Evolutionary conservation across 2,888 invertebrate species (phyloP), one percentile per base, ranked within the genome.

Genomic region (Tuberolachnus salignus): DNA sequence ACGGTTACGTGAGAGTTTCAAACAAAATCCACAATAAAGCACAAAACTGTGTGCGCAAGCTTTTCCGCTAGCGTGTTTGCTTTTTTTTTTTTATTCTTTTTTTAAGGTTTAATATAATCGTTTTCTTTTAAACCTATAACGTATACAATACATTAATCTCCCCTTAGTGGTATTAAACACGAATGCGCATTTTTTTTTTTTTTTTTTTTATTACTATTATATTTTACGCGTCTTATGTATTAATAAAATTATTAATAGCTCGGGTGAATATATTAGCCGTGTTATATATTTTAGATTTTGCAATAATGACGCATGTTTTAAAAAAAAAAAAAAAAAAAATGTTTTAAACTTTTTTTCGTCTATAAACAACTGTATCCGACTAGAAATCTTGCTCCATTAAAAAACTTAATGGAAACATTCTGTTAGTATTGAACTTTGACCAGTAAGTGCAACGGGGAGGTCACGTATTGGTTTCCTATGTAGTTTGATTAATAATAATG

Each of bases 71-170:
- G 67, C 67, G 67, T 67, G 67, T 67, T 67, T 53, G 51, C 51
- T 34, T 67, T 34, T 67, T 23, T 46, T 26, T 34, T 23, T 34
- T n/a, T 53, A 53, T 53, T 16, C 53, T 34, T n/a, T 53, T n/a
- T 53, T 16, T n/a, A 34, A 6, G 34, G 34, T 34, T 34, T 34
- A 34, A 34, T 34, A 34, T 34, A 34, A 53, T 51, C 34, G 51
- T 34, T 59, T 59, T 26, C 26, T 59, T 59, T 34, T 42, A 55
- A 69, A 53, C 53, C 21, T 55, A n/a, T 53, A 69, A 69, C 53
- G 21, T 53, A 34, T 34, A 34, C 34, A 34, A 34, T 34, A 55
- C 14, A 69, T 69, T 69, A 55, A 69, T 69, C 53, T 55, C 69
- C 53, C 14, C 21, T 42, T 69, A 69, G 69, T 69, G 21, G 53